Base-by-base conservation (phyloP, 2,888 invertebrate genomes). In the Drosophila nr. perissopoda region DNA sequence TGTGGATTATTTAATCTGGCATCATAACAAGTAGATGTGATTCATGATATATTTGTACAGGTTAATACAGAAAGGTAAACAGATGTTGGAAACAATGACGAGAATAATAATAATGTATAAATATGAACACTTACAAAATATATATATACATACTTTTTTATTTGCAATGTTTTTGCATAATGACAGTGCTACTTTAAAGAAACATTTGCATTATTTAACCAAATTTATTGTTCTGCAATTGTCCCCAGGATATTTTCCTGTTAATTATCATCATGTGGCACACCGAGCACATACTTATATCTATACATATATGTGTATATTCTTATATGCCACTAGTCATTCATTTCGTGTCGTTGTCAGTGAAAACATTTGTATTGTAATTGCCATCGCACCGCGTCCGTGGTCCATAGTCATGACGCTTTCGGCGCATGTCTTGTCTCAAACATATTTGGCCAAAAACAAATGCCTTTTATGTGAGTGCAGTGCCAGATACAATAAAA, bases 281-380 rank as follows among this genome's bases (percentile, higher is more conserved):
- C 64, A 11, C 4, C 25, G 7, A 1, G 11, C 27, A 29, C 25
- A 42, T 33, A 21, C 11, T 16, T 29, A 18, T 29, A 51, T 16
- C 3, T 21, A 7, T 2, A 4, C 27, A 25, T 40, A 2, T 6
- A 6, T 25, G 2, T 29, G 0, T n/a, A 38, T 38, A 18, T 54
- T 21, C 36, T 25, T 40, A 13, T 40, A 16, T 54, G 29, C 58
- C 62, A 67, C 70, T 73, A 76, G 57, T 33, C 57, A 77, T 63
- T 80, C 67, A 64, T 67, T 68, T 70, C 54, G 59, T 67, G 69
- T 52, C 67, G 59, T 52, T 75, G 69, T 71, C 71, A 63, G 69
- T 56, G 62, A 59, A 66, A 61, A 73, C 81, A 75, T 80, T 78
- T 78, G 78, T 75, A 68, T 80, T 76, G 63, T 71, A 78, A 78